Evolutionary conservation across 2,888 invertebrate genomes (phyloP).

Genomic region (Sinodicranocentrus sp.): DNA sequence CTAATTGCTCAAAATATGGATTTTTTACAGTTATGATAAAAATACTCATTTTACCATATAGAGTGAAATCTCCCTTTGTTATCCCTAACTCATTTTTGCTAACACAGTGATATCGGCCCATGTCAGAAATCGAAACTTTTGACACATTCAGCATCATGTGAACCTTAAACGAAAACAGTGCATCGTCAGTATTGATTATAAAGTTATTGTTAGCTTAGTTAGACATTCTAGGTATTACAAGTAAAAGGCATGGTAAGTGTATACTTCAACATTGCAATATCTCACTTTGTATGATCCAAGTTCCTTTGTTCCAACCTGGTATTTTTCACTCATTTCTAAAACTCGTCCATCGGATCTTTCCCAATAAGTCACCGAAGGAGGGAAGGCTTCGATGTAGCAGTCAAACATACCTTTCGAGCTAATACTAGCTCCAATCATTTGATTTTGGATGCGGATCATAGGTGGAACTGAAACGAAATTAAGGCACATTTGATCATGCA

Average conservation of each 20-base stretch:
- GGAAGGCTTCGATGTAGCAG: conserved; percentile 92
- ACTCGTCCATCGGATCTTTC: conserved; percentile 87
- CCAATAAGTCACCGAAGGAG: conserved; percentile 92
- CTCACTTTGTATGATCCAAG: conserved; percentile 80
- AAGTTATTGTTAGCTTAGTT: too few species aligned
- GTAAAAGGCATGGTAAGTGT: not conserved
- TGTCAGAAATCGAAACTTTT: conserved; percentile 84
- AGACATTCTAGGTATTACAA: not conserved
- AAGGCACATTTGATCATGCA: not conserved
- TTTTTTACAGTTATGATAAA: too few species aligned
- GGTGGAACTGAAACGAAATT: conserved; percentile 86
- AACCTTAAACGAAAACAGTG: too few species aligned
- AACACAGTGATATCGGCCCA: conserved; percentile 89
- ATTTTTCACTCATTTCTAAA: conserved; percentile 84
- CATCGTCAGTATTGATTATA: too few species aligned
- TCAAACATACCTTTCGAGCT: conserved; percentile 86
- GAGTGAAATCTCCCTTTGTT: conserved; percentile 86
- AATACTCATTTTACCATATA: too few species aligned
- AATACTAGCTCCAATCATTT: conserved; percentile 85
- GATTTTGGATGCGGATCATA: conserved; percentile 88
- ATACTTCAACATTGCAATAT: not conserved
- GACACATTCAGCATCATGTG: conserved; percentile 89
- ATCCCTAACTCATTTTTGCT: conserved; percentile 90
- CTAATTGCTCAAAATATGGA: too few species aligned
- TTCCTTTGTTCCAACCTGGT: conserved; percentile 82